phyloP scores from a whole-genome alignment of 2,888 invertebrate species.

The Eupithecia centaureata region DNA sequence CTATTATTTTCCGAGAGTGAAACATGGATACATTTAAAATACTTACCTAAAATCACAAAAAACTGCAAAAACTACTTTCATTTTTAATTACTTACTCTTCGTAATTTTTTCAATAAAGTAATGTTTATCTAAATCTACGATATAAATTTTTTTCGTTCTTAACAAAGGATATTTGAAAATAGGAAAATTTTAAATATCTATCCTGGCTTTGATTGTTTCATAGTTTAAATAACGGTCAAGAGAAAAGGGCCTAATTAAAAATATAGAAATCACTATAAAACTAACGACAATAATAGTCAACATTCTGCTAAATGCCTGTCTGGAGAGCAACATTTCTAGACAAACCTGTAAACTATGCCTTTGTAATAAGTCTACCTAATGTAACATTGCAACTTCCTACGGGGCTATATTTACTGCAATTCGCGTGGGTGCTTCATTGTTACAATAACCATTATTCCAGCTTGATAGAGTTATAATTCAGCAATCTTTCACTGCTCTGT shows the following conservation, averaged over 20 bases:
- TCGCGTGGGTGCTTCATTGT: conserved; percentile 17
- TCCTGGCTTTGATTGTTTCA: too few relatives aligned
- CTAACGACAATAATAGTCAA: not conserved
- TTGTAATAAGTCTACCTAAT: conserved; percentile 3
- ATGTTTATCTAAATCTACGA: too few relatives aligned
- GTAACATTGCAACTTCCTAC: conserved; percentile 13
- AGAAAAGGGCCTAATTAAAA: not conserved
- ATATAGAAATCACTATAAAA: not conserved
- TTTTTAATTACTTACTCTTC: too few relatives aligned
- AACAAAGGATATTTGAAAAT: too few relatives aligned
- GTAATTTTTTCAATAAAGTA: too few relatives aligned
- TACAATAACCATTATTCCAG: conserved; percentile 5
- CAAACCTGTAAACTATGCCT: conserved; percentile 11
- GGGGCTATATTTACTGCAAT: conserved; percentile 9
- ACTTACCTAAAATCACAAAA: too few relatives aligned
- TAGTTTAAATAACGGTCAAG: too few relatives aligned
- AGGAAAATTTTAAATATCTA: too few relatives aligned
- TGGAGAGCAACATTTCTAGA: not conserved
- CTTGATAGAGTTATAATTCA: conserved; percentile 24
- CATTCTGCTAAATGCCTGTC: not conserved
- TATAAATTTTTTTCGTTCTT: too few relatives aligned
- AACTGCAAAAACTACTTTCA: too few relatives aligned
- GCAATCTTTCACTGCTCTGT: conserved; percentile 15
- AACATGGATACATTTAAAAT: too few relatives aligned
- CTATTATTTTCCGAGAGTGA: too few relatives aligned